These are phyloP conservation scores for Oreochromis spilurus DNA, from an alignment of 2,113 vertebrate genomes.

Conservation along the genomic window DNA sequence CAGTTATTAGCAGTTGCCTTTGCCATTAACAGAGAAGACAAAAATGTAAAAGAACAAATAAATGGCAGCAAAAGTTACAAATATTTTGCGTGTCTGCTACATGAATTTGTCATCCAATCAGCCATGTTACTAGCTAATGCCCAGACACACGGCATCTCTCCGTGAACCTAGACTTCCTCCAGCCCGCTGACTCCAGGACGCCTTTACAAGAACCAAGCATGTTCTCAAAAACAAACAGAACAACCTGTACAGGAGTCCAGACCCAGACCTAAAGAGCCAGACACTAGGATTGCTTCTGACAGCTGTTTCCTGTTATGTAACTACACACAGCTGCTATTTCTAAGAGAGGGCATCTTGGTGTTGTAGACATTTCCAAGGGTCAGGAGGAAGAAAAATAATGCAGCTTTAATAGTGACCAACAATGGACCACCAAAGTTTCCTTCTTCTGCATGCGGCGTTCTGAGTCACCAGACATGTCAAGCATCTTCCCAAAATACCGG, in stretches of 20 bases:
- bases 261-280: conserved; percentile 40
- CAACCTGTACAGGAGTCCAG: conserved; percentile 66
- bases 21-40: not conserved
- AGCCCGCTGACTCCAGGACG: conserved; percentile 44
- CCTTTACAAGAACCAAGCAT: conserved; percentile 35
- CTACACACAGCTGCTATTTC: conserved; percentile 76
- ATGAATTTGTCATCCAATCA: not conserved
- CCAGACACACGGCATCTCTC: conserved; percentile 16
- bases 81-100: not conserved
- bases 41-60: not conserved
- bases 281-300: conserved; percentile 64
- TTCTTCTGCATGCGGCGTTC: conserved; percentile 20
- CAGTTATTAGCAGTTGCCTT: not conserved
- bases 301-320: conserved; percentile 82
- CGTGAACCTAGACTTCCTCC: conserved; percentile 36
- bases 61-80: fast-evolving
- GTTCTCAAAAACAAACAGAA: conserved; percentile 64
- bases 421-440: conserved; percentile 75
- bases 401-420: conserved; percentile 75
- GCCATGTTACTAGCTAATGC: not conserved
- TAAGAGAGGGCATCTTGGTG: conserved; percentile 71
- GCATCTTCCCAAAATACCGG: not conserved
- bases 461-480: conserved; percentile 11
- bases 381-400: conserved; percentile 78
- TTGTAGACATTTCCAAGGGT: conserved; percentile 75